A percentile compares a stretch with the other conserved stretches of the same genome.
Evolutionary conservation across 2,797 vertebrate species (phyloP).

Genomic region (Pipistrellus pygmaeus): DNA sequence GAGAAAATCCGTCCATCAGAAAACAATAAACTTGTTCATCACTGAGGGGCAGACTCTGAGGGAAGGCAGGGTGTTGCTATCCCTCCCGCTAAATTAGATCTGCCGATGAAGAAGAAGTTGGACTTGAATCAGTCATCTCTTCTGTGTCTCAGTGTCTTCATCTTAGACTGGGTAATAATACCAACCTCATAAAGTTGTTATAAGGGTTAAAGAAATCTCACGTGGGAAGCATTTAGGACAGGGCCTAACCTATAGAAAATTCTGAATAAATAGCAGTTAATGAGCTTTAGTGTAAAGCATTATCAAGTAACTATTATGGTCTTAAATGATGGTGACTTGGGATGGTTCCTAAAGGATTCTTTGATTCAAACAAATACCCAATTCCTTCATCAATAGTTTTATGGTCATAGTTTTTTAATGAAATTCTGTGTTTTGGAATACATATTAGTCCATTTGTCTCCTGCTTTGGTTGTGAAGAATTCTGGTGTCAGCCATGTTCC

Average conservation of each 20-base stretch:
- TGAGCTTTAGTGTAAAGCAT: neutral
- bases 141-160: neutral
- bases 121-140: neutral
- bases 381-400: neutral
- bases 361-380: constrained; percentile 37
- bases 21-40: neutral
- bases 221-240: neutral
- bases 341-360: constrained; percentile 4
- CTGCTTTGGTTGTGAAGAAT: neutral
- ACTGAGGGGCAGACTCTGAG: neutral
- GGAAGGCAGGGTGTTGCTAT: neutral
- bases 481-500: neutral
- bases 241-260: neutral
- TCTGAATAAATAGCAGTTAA: neutral
- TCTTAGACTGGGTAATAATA: neutral
- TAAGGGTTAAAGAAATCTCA: neutral
- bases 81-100: neutral
- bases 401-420: neutral
- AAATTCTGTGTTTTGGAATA: constrained; percentile 15
- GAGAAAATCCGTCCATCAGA: constrained; percentile 37
- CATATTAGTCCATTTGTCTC: neutral
- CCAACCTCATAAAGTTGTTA: neutral
- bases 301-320: neutral
- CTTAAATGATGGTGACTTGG: neutral
- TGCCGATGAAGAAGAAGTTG: neutral